Base-by-base conservation (phyloP, 2,113 vertebrate genomes). In the Poicephalus gulielmi region DNA sequence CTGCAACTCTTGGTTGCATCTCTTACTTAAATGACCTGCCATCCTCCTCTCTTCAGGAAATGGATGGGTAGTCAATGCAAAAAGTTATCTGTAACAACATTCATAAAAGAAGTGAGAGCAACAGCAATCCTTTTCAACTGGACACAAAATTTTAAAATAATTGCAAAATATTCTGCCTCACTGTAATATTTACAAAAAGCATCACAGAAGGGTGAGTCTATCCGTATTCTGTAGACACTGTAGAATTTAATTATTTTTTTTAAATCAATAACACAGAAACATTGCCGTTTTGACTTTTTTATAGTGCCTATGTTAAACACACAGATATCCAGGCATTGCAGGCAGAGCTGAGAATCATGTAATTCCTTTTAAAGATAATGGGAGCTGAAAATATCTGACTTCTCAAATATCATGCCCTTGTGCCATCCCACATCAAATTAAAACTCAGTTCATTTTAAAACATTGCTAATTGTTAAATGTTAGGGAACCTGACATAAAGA, bases 151-250 rank as follows among this genome's bases (percentile, higher is more conserved):
- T 70, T 90, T 2, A 6, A 68, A 84, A 55, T 25, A 60, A 4
- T 14, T 83, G 17, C 4, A 33, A 76, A 85, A 59, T 41, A 75
- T 43, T 75, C 24, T 92, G 3, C 16, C 27, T 23, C 39, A 4
- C 1, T 47, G 9, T 33, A 69, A 30, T 35, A 46, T 53, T 69
- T 71, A 43, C 8, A 70, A 81, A 86, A 62, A 76, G 1, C 4
- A 18, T 22, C n/a, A 20, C 3, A 17, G 13, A 70, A 70, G 0
- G 14, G 3, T 50, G 11, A 6, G 50, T 19, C 30, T 5, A 13
- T 64, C 18, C 44, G 2, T n/a, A 28, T 69, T 63, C 27, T 30
- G 14, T 15, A 52, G 30, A 20, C 13, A 37, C 4, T 55, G 37
- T 6, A 62, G 4, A 3, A 4, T 71, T 88, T 63, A 73, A 76